These are phyloP conservation scores for Thaumatotibia leucotreta DNA, from an alignment of 1,140 invertebrate species.

Conservation along the genomic window DNA sequence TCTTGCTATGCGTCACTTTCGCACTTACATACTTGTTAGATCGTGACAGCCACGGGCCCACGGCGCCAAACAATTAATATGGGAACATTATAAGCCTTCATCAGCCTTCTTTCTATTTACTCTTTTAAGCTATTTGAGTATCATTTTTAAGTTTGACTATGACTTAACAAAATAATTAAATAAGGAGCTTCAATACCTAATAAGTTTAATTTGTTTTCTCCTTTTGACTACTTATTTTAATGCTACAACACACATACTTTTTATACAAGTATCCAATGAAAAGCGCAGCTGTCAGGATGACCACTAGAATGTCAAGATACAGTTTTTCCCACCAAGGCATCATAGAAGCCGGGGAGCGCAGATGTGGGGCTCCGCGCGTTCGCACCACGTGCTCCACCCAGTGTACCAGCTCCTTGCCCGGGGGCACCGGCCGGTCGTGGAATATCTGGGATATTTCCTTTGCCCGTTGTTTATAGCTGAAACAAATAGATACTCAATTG, in stretches of 20 bases:
- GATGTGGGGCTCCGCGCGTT: conserved; percentile 57
- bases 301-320: background rate
- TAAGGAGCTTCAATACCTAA: background rate
- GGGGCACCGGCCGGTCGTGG: conserved; percentile 14
- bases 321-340: conserved; percentile 61
- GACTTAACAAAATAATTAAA: background rate
- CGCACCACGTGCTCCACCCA: conserved; percentile 7
- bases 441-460: background rate
- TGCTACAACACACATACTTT: background rate
- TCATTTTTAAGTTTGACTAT: no score
- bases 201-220: background rate
- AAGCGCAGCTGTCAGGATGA: background rate
- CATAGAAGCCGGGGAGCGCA: conserved; percentile 55
- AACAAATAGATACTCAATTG: background rate
- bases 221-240: background rate
- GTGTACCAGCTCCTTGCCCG: conserved; percentile 6
- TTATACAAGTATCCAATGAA: background rate
- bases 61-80: no score
- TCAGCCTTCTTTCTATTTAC: no score
- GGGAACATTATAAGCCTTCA: no score
- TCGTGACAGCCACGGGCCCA: no score
- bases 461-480: conserved; percentile 12
- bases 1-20: no score
- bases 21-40: no score
- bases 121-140: no score